Evolutionary conservation across 1,140 invertebrate species (phyloP), one percentile per base, ranked within the genome.

Genomic region (Cyclargus thomasi): DNA sequence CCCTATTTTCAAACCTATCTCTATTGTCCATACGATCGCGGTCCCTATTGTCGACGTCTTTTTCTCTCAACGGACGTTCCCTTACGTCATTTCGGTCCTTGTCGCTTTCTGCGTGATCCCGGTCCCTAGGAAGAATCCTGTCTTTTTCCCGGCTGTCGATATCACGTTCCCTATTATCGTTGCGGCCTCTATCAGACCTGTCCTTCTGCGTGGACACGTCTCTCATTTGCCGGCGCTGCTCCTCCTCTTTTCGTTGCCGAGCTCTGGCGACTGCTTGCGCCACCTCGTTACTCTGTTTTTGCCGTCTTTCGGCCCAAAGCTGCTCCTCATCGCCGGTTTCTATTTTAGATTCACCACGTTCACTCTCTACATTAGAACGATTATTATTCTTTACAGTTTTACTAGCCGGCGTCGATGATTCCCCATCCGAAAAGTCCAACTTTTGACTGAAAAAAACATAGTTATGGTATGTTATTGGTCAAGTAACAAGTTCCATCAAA

Each of bases 341-440:
- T 23, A 82, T 72, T 77, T 89, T 91, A 36, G 74, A 70, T 23
- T 90, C 90, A 55, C 81, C 69, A 53, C 86, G 80, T 53, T 87
- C 88, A 63, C 74, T 81, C 64, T 90, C 86, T 70, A 80, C 77
- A 76, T 72, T 84, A 53, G 78, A 67, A 17, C 86, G 75, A 76
- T 82, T 90, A 76, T 81, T 87, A 78, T 79, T 83, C 77, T 82
- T 85, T 69, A 74, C 80, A 72, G 63, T 74, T 69, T 87, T 89
- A 64, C 62, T 74, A 39, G 74, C 80, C 39, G 81, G 83, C 53
- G 82, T 77, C 18, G 93, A 92, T 8, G 89, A 81, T 88, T 98
- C 97, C 75, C 98, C 97, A 91, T 98, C 97, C 82, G 97, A 98
- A 88, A 98, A 99, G 69, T 95, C 94, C 72, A 99, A 91, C 90